These are phyloP conservation scores for Magallana gigas DNA, from an alignment of 1,140 invertebrate genomes.

Conservation along the genomic window DNA sequence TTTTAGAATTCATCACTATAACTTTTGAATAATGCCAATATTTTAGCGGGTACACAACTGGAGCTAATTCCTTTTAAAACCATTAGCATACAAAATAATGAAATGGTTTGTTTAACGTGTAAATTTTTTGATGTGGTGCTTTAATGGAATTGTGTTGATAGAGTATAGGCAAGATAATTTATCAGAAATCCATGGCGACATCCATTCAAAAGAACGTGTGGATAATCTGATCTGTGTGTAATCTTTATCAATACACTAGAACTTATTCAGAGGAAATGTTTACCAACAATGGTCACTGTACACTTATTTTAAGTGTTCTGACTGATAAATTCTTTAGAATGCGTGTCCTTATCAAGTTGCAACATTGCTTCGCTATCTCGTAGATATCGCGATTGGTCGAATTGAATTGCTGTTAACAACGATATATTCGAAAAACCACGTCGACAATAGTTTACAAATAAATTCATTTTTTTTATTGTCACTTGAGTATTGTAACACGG, in stretches of 20 bases:
- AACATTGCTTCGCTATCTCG: background rate
- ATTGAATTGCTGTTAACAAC: conserved; percentile 2
- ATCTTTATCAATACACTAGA: conserved; percentile 22
- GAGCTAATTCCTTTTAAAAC: conserved; percentile 8
- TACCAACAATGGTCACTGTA: conserved; percentile 23
- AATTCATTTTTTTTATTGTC: too few relatives aligned
- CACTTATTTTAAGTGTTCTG: background rate
- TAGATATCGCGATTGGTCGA: background rate
- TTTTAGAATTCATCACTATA: background rate
- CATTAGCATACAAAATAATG: conserved; percentile 23
- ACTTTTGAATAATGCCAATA: background rate
- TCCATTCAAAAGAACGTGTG: background rate
- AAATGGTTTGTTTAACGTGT: conserved; percentile 31
- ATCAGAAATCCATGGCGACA: conserved; percentile 32
- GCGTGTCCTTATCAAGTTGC: background rate
- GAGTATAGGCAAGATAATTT: background rate
- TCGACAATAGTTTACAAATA: too few relatives aligned
- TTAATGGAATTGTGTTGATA: background rate
- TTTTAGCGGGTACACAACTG: background rate
- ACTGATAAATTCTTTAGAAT: background rate
- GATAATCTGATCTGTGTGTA: conserved; percentile 19
- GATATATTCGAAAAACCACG: too few relatives aligned
- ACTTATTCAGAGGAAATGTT: conserved; percentile 11
- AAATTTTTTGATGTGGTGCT: conserved; percentile 6
- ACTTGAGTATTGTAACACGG: too few relatives aligned